phyloP scores from a whole-genome alignment of 1,140 invertebrate species.

The Ooceraea biroi region DNA sequence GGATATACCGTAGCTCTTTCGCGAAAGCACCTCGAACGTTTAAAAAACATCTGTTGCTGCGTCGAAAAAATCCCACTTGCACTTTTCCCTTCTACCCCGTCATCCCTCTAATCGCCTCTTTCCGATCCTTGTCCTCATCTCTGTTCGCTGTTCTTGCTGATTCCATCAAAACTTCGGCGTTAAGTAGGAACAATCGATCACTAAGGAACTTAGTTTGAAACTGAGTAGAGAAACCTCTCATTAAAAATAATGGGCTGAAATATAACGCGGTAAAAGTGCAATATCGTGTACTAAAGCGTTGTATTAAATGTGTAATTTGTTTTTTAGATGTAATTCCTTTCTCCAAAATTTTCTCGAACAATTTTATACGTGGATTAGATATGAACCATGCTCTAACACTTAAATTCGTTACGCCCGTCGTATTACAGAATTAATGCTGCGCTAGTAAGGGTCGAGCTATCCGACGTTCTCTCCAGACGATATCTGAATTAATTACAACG shows the following conservation, averaged over 20 bases:
- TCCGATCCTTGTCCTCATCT: not conserved
- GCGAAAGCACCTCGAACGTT: not conserved
- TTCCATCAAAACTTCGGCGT: too few species aligned
- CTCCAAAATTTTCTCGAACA: not conserved
- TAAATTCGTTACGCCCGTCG: slow-evolving; percentile 7
- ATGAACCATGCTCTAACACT: not conserved
- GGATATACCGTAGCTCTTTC: not conserved
- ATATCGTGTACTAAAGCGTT: not conserved
- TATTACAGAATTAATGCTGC: slow-evolving; percentile 23
- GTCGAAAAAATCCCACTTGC: slow-evolving; percentile 8
- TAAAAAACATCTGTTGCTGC: slow-evolving; percentile 54
- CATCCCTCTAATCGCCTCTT: not conserved
- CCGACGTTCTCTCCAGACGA: not conserved
- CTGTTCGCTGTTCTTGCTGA: too few species aligned
- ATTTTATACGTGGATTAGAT: not conserved
- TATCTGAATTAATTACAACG: slow-evolving; percentile 27
- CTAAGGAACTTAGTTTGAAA: too few species aligned
- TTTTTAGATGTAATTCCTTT: too few species aligned
- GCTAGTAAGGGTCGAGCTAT: not conserved
- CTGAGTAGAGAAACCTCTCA: not conserved
- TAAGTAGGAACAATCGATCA: too few species aligned
- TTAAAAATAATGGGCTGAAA: not conserved
- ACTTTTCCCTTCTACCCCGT: not conserved
- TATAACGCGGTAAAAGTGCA: not conserved
- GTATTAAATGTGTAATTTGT: not conserved